These are phyloP conservation scores for Craseonycteris thonglongyai DNA, from an alignment of 2,113 vertebrate species.

Conservation along the genomic window DNA sequence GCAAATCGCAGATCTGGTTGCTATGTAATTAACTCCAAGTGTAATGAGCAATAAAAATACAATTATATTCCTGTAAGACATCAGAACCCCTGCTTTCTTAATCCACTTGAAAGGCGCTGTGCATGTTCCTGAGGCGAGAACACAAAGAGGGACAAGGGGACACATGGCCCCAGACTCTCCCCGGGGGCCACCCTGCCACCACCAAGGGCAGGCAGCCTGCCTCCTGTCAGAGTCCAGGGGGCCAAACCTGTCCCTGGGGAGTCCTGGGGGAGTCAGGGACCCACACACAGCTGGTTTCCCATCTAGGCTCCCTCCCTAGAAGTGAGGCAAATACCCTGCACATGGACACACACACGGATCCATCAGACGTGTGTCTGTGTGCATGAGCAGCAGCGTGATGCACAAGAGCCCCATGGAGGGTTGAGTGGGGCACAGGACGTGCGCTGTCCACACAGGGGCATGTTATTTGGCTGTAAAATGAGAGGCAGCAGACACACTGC, in stretches of 20 bases:
- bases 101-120: constrained; percentile 60
- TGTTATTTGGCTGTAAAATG: too few relatives aligned
- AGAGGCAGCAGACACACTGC: too few relatives aligned
- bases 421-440: too few relatives aligned
- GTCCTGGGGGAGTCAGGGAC: too few relatives aligned
- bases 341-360: not conserved
- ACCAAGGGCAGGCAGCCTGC: not conserved
- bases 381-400: too few relatives aligned
- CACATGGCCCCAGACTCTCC: fast-evolving
- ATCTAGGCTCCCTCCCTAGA: fast-evolving
- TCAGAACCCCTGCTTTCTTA: constrained; percentile 59
- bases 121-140: constrained; percentile 42
- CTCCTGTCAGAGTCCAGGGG: fast-evolving
- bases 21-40: constrained; percentile 77
- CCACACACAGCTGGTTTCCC: fast-evolving
- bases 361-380: too few relatives aligned
- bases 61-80: constrained; percentile 71
- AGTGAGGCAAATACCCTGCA: not conserved
- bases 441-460: too few relatives aligned
- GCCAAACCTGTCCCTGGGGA: not conserved
- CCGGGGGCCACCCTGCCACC: not conserved
- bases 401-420: too few relatives aligned
- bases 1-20: constrained; percentile 65
- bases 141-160: not conserved
- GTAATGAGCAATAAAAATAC: constrained; percentile 79